phyloP scores from a whole-genome alignment of 1,140 invertebrate genomes.

The Philotrypesis tridentata region DNA sequence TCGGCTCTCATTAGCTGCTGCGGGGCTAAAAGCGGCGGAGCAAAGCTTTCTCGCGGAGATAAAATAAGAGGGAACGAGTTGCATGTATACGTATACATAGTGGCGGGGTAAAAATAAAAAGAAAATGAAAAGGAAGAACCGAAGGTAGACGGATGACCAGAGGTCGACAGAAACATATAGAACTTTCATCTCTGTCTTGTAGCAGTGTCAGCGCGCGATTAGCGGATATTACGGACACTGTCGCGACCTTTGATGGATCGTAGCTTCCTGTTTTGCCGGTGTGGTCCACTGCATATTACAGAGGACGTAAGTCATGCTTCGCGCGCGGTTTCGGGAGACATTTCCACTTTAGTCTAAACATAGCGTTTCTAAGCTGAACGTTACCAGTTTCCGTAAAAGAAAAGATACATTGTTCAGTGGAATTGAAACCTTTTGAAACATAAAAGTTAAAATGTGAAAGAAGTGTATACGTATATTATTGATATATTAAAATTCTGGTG shows the following conservation, averaged over 20 bases:
- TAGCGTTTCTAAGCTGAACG: too few relatives aligned
- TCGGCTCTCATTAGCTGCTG: conserved; percentile 34
- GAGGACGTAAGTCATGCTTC: too few relatives aligned
- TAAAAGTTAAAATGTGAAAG: too few relatives aligned
- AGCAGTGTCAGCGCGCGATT: background rate
- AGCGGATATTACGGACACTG: conserved; percentile 36
- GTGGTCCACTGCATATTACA: background rate
- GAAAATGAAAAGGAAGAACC: too few relatives aligned
- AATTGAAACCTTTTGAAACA: background rate
- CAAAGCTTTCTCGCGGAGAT: conserved; percentile 26
- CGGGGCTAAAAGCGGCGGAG: conserved; percentile 19
- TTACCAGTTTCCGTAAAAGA: background rate
- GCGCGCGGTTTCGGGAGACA: too few relatives aligned
- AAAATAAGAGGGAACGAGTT: conserved; percentile 14
- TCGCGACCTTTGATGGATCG: conserved; percentile 8
- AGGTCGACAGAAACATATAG: background rate
- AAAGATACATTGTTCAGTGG: background rate
- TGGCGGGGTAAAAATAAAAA: too few relatives aligned
- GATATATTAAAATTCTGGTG: too few relatives aligned
- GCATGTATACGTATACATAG: background rate
- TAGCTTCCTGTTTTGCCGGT: background rate
- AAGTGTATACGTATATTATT: too few relatives aligned
- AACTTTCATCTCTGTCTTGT: conserved; percentile 11
- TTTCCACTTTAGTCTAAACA: too few relatives aligned
- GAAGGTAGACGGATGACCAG: background rate